A percentile compares a stretch with the other conserved stretches of the same genome.
These are phyloP conservation scores for Hestina assimilis DNA, from an alignment of 1,140 invertebrate genomes.

Conservation along the genomic window DNA sequence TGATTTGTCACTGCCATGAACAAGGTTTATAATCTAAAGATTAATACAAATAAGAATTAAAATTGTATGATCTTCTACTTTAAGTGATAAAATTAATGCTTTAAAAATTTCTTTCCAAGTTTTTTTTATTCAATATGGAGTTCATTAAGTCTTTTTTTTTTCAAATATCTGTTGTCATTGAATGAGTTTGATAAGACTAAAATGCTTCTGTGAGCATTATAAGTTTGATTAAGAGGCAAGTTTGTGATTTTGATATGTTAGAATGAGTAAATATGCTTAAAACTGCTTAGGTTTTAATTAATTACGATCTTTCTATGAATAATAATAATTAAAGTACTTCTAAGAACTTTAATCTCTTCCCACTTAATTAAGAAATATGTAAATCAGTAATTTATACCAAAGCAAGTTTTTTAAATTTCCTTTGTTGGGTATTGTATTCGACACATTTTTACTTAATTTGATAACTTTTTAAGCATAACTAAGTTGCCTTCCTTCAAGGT, in stretches of 20 bases:
- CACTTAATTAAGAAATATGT: background rate
- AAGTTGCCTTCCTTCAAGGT: background rate
- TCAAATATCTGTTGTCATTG: too few relatives aligned
- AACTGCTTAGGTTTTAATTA: background rate
- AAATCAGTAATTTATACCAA: background rate
- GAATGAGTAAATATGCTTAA: background rate
- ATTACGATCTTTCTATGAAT: too few relatives aligned
- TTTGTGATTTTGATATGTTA: background rate
- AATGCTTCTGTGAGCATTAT: background rate
- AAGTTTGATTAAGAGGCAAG: background rate
- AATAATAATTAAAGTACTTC: background rate
- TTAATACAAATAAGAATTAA: background rate
- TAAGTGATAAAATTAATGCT: background rate
- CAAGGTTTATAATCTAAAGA: conserved; percentile 6
- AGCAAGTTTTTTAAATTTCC: background rate
- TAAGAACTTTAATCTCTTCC: background rate
- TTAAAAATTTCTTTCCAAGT: too few relatives aligned
- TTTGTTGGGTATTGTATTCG: background rate
- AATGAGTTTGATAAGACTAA: too few relatives aligned
- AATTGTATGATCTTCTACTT: background rate
- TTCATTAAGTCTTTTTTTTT: too few relatives aligned
- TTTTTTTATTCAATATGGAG: too few relatives aligned
- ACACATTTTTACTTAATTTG: background rate
- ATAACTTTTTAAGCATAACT: background rate
- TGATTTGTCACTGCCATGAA: conserved; percentile 25